A percentile compares a stretch with the other conserved stretches of the same genome.
phyloP scores from a whole-genome alignment of 2,888 invertebrate genomes.

The Sarcophaga carnaria region DNA sequence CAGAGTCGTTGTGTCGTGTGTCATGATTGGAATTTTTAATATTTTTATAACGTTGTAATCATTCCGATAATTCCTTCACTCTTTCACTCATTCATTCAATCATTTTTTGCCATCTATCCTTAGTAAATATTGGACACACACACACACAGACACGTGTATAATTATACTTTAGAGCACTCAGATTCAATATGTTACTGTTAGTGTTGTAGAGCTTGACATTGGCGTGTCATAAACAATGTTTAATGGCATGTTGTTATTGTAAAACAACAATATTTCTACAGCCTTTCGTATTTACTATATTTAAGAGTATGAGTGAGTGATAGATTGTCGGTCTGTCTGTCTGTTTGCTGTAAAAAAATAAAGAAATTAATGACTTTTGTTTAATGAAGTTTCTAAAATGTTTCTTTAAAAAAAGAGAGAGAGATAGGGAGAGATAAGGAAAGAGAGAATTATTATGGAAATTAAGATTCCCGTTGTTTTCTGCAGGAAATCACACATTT shows the following conservation, averaged over 20 bases:
- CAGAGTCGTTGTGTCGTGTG: conserved; percentile 1
- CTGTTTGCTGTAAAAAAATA: neutral
- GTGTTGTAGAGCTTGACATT: neutral
- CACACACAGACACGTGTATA: too few species aligned
- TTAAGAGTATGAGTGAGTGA: neutral
- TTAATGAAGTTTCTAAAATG: too few species aligned
- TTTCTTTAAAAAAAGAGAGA: too few species aligned
- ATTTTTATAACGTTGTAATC: conserved; percentile 45
- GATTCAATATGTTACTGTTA: neutral
- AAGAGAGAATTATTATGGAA: too few species aligned
- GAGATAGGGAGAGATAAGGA: too few species aligned
- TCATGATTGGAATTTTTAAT: conserved; percentile 56
- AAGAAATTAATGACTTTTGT: neutral
- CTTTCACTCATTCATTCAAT: neutral
- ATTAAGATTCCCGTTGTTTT: too few species aligned
- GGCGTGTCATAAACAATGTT: conserved; percentile 30
- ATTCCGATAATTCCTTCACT: neutral
- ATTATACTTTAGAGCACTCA: too few species aligned
- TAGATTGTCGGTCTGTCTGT: neutral
- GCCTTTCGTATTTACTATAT: neutral
- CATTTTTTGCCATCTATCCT: neutral
- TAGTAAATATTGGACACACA: too few species aligned
- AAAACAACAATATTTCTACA: neutral
- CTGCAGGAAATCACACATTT: neutral
- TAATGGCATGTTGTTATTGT: conserved; percentile 40